Percentiles rank a stretch among this genome's conserved stretches.
These are phyloP conservation scores for Indicator maculatus DNA, from an alignment of 2,113 vertebrate genomes.

Conservation along the genomic window DNA sequence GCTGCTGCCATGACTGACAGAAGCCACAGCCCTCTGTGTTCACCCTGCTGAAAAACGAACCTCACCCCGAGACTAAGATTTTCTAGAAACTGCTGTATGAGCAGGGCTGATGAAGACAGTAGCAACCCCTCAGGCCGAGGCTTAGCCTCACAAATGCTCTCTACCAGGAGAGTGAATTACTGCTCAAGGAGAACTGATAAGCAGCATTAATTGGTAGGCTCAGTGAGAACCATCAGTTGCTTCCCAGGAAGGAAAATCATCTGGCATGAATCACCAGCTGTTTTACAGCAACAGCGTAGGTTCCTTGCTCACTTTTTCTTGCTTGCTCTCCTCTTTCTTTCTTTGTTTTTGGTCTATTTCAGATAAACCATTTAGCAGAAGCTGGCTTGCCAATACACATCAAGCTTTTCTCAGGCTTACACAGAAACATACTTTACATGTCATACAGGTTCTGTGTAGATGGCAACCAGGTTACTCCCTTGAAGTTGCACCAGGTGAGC, in stretches of 20 bases:
- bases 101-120: not conserved
- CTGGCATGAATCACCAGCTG: not conserved
- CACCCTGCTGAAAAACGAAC: not conserved
- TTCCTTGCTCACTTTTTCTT: not conserved
- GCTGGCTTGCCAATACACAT: not conserved
- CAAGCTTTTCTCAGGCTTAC: not conserved
- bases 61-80: not conserved
- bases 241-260: not conserved
- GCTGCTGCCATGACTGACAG: not conserved
- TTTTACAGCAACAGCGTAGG: not conserved
- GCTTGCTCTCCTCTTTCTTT: not conserved
- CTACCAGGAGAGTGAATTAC: not conserved
- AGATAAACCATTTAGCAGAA: not conserved
- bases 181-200: not conserved
- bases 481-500: not conserved
- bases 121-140: not conserved
- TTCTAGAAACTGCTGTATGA: not conserved
- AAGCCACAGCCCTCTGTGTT: not conserved
- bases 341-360: slow-evolving; percentile 4
- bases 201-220: not conserved
- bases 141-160: not conserved
- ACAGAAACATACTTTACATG: not conserved
- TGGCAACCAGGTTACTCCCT: not conserved
- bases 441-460: not conserved
- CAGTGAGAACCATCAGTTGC: not conserved